Evolutionary conservation across 2,113 vertebrate species (phyloP).

Genomic region (Phalacrocorax aristotelis): DNA sequence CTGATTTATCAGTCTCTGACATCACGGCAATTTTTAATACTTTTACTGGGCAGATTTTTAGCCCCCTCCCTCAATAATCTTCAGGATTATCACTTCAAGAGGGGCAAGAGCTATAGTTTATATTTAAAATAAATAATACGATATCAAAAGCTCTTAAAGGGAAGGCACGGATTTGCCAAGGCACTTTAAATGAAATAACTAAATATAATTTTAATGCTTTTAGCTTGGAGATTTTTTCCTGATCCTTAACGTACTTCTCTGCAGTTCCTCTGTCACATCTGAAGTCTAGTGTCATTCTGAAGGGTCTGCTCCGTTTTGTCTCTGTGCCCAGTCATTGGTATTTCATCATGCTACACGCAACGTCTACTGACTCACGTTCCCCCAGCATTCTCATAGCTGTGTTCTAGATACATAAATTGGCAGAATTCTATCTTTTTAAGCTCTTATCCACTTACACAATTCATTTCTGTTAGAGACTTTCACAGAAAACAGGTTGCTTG

Average conservation of each 20-base stretch:
- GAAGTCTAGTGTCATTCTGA: background rate
- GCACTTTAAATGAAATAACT: background rate
- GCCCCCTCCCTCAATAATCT: background rate
- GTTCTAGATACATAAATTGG: background rate
- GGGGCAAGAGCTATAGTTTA: background rate
- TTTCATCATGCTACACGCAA: fast-evolving
- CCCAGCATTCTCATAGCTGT: background rate
- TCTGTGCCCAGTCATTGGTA: background rate
- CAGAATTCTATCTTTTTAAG: background rate
- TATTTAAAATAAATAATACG: background rate
- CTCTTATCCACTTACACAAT: background rate
- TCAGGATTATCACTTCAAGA: background rate
- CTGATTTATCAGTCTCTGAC: background rate
- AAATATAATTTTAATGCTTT: background rate
- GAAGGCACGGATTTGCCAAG: background rate
- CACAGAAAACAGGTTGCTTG: background rate
- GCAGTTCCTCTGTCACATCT: background rate
- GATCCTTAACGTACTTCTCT: background rate
- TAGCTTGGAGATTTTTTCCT: background rate
- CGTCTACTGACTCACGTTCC: background rate
- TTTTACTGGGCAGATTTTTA: background rate
- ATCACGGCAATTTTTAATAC: background rate
- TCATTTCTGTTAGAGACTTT: background rate
- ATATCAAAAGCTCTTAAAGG: background rate
- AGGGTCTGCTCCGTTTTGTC: background rate